Percentiles rank a stretch among this genome's conserved stretches.
phyloP scores from a whole-genome alignment of 2,888 invertebrate species.

The Ditylenchus weischeri region DNA sequence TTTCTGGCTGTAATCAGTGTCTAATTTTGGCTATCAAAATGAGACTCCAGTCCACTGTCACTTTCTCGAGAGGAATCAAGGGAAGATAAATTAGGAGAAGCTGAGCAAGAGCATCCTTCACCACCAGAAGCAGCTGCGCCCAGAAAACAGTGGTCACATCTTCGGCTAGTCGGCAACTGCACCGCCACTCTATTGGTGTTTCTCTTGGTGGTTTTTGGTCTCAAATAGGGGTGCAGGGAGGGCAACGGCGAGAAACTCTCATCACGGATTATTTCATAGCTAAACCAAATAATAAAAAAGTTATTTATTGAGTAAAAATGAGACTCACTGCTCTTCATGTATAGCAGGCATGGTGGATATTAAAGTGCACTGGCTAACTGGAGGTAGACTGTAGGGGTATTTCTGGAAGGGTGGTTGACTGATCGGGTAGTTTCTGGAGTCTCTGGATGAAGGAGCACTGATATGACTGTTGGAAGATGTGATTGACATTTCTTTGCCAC shows the following conservation, averaged over 20 bases:
- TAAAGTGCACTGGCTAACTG: too few relatives aligned
- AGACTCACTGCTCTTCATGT: too few relatives aligned
- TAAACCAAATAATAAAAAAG: neutral
- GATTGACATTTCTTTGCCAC: too few relatives aligned
- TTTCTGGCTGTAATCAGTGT: neutral
- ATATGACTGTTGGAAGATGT: too few relatives aligned
- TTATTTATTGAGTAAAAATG: too few relatives aligned
- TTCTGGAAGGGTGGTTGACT: too few relatives aligned
- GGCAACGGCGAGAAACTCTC: neutral
- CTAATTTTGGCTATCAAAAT: neutral
- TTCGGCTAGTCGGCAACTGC: slow-evolving; percentile 7
- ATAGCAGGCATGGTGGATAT: too few relatives aligned
- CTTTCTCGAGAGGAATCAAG: slow-evolving; percentile 5
- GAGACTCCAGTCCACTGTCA: slow-evolving; percentile 1
- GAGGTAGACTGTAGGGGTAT: too few relatives aligned
- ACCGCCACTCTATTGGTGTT: neutral
- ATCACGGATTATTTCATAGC: slow-evolving; percentile 5
- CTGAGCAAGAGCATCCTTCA: slow-evolving; percentile 1
- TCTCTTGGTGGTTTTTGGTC: neutral
- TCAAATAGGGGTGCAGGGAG: neutral
- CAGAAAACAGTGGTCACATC: slow-evolving; percentile 4
- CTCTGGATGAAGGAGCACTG: too few relatives aligned
- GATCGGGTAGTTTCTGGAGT: too few relatives aligned
- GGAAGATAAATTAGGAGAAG: neutral
- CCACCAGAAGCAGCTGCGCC: neutral